These are phyloP conservation scores for Aplocera efformata DNA, from an alignment of 2,888 invertebrate genomes.

Conservation along the genomic window DNA sequence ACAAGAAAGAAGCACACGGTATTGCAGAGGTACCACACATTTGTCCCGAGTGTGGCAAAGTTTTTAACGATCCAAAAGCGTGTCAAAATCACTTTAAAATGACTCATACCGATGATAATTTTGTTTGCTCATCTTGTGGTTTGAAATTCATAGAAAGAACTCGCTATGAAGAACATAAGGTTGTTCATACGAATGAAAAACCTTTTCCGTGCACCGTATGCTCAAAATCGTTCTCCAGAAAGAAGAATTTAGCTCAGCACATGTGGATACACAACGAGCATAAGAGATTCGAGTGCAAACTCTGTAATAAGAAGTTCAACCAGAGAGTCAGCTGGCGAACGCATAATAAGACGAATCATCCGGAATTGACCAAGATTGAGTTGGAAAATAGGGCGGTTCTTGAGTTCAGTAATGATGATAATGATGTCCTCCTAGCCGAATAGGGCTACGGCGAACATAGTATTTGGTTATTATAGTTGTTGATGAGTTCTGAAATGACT, in stretches of 20 bases:
- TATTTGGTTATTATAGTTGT: no score
- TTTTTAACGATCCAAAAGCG: conserved; percentile 50
- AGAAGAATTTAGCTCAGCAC: conserved; percentile 62
- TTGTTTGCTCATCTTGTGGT: conserved; percentile 59
- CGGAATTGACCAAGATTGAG: no score
- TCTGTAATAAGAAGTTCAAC: conserved; percentile 59
- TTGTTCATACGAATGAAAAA: conserved; percentile 76
- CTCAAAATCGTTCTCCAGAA: conserved; percentile 59
- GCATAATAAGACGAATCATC: no score
- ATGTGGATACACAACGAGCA: conserved; percentile 68
- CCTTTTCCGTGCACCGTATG: conserved; percentile 72
- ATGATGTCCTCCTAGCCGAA: no score
- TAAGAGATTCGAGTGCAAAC: conserved; percentile 58
- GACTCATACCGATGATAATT: conserved; percentile 59
- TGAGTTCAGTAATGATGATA: no score
- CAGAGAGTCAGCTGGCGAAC: no score
- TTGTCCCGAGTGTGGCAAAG: conserved; percentile 55
- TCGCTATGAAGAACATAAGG: conserved; percentile 65
- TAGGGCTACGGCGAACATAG: no score
- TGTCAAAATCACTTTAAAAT: conserved; percentile 40
- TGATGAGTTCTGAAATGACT: no score
- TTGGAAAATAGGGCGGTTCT: no score
- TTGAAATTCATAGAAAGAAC: conserved; percentile 57
- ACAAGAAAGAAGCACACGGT: conserved; percentile 50
- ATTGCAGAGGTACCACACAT: conserved; percentile 43